Percentiles rank a stretch among this genome's conserved stretches.
Conservation (phyloP, 37 sponge, comb jelly and placozoan genomes). For the Theonella swinhoei region DNA sequence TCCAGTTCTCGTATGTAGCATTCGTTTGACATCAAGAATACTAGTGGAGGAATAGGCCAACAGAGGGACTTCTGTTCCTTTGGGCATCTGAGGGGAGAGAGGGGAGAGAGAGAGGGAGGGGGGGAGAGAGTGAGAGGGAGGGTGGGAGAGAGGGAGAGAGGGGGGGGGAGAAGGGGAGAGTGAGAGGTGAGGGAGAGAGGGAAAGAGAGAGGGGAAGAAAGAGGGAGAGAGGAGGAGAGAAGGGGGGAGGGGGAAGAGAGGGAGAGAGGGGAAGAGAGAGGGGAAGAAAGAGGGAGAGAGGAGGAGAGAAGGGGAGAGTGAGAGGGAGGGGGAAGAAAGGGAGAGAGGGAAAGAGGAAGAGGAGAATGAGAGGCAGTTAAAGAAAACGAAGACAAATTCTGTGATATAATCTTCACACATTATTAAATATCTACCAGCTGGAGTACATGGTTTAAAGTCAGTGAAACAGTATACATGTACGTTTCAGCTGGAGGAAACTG, state of each 20-base stretch:
- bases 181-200: constrained; percentile 1
- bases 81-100: constrained; percentile 45
- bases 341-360: too few relatives aligned
- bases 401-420: too few relatives aligned
- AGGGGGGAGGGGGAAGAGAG: constrained; percentile 1
- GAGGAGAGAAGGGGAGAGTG: too few relatives aligned
- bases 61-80: constrained; percentile 68
- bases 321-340: too few relatives aligned
- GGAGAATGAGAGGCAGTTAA: too few relatives aligned
- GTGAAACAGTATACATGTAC: too few relatives aligned
- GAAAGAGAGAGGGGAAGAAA: background rate
- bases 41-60: constrained; percentile 7
- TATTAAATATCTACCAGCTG: too few relatives aligned
- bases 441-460: too few relatives aligned
- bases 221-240: background rate
- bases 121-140: background rate
- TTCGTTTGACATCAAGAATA: constrained; percentile 52
- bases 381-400: too few relatives aligned
- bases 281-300: too few relatives aligned
- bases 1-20: constrained; percentile 39
- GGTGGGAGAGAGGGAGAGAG: background rate
- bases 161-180: background rate
- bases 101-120: background rate
- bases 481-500: too few relatives aligned
- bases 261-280: constrained; percentile 8